Conservation (phyloP, 1,140 invertebrate genomes). For the Pteromalus puparum region DNA sequence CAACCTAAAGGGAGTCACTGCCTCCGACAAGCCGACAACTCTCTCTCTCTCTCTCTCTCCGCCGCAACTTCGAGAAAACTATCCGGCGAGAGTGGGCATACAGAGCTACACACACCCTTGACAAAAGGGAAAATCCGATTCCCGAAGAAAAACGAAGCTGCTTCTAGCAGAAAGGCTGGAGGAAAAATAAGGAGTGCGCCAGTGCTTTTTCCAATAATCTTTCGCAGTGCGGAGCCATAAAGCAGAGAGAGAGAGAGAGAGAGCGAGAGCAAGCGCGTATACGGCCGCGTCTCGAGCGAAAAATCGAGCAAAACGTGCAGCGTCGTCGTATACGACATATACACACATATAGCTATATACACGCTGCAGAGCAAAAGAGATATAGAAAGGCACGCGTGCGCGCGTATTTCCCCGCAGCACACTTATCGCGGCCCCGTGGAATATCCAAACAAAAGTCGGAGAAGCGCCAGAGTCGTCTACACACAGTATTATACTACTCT, state of each 20-base stretch:
- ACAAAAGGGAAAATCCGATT: neutral
- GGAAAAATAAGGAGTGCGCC: neutral
- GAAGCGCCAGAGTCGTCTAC: neutral
- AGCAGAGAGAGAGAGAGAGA: too few relatives aligned
- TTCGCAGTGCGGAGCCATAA: neutral
- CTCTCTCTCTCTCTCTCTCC: too few relatives aligned
- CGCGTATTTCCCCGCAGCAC: neutral
- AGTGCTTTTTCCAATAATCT: neutral
- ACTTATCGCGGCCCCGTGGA: conserved; percentile 15
- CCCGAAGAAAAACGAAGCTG: neutral
- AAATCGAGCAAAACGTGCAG: neutral
- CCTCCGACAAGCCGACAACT: neutral
- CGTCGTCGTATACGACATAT: neutral
- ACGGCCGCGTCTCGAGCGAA: neutral
- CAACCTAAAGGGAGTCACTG: neutral
- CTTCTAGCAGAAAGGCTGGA: neutral
- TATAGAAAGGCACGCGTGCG: neutral
- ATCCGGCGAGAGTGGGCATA: neutral
- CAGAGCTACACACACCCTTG: neutral
- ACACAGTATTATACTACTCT: neutral
- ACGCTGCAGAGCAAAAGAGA: neutral
- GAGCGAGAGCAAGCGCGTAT: too few relatives aligned
- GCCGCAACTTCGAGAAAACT: neutral
- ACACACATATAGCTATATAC: neutral
- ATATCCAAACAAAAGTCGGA: conserved; percentile 19